These are phyloP conservation scores for Drosophila barbarae DNA, from an alignment of 2,888 invertebrate species.

Conservation along the genomic window DNA sequence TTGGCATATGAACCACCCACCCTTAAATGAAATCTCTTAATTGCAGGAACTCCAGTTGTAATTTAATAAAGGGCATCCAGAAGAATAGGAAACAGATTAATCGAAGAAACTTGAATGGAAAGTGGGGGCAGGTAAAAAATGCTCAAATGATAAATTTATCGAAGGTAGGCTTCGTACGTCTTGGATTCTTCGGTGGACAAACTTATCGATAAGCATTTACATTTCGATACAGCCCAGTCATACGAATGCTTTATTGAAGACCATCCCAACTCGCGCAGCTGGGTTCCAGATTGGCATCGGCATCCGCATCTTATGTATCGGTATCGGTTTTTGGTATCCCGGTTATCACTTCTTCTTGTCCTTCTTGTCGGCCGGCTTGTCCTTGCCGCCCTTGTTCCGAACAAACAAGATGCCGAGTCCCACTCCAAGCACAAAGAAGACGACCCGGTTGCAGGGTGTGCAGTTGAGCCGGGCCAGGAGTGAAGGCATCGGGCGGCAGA, in stretches of 20 bases:
- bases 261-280: background rate
- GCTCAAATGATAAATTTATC: slow-evolving; percentile 24
- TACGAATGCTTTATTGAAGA: background rate
- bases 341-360: background rate
- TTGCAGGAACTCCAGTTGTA: background rate
- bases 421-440: slow-evolving; percentile 57
- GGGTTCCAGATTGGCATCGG: background rate
- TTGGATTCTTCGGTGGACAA: slow-evolving; percentile 13
- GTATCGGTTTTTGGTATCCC: background rate
- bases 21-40: background rate
- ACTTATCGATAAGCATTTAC: slow-evolving; percentile 15
- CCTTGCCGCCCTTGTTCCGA: slow-evolving; percentile 22
- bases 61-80: slow-evolving; percentile 2
- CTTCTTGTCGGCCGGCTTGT: slow-evolving; percentile 1
- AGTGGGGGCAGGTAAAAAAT: slow-evolving; percentile 10
- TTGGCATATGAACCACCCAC: background rate
- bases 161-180: background rate
- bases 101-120: slow-evolving; percentile 2
- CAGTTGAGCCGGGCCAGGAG: slow-evolving; percentile 54
- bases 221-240: background rate
- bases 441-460: slow-evolving; percentile 48
- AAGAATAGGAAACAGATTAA: slow-evolving; percentile 13
- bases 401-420: slow-evolving; percentile 34
- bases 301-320: background rate
- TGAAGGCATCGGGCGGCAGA: slow-evolving; percentile 44